Evolutionary conservation across 2,113 vertebrate species (phyloP).

Genomic region (Rallus limicola): DNA sequence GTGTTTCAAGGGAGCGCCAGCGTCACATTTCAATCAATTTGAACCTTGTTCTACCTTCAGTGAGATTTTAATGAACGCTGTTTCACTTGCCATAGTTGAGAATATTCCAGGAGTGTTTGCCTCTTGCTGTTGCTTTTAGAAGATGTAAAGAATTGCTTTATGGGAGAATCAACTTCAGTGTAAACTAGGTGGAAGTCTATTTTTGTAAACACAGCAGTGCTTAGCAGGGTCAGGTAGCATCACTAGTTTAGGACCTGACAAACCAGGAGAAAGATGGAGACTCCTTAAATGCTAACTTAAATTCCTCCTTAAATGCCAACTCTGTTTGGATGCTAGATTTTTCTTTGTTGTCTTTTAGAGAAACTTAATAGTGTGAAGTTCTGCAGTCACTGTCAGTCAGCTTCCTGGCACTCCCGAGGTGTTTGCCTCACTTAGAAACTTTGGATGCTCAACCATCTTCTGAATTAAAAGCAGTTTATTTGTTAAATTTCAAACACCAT

Average conservation of each 20-base stretch:
- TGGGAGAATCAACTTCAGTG: not conserved
- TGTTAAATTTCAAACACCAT: not conserved
- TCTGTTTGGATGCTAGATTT: not conserved
- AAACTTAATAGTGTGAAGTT: not conserved
- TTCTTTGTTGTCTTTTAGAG: not conserved
- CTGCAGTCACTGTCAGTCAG: not conserved
- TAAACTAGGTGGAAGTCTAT: not conserved
- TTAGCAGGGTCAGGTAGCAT: not conserved
- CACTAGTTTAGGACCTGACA: not conserved
- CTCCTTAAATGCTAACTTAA: not conserved
- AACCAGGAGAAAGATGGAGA: not conserved
- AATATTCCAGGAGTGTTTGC: not conserved
- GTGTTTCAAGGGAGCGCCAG: not conserved
- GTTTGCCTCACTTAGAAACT: not conserved
- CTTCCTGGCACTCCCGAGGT: not conserved
- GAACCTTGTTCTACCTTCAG: not conserved
- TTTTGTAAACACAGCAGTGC: not conserved
- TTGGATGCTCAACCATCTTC: not conserved
- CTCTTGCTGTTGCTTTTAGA: not conserved
- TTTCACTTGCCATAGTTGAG: not conserved
- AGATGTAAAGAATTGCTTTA: not conserved
- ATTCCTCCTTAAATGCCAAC: not conserved
- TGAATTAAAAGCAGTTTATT: not conserved
- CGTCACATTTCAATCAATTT: not conserved
- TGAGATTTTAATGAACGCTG: not conserved